phyloP scores from a whole-genome alignment of 2,888 invertebrate genomes.

The Tetheella fluctuosa region DNA sequence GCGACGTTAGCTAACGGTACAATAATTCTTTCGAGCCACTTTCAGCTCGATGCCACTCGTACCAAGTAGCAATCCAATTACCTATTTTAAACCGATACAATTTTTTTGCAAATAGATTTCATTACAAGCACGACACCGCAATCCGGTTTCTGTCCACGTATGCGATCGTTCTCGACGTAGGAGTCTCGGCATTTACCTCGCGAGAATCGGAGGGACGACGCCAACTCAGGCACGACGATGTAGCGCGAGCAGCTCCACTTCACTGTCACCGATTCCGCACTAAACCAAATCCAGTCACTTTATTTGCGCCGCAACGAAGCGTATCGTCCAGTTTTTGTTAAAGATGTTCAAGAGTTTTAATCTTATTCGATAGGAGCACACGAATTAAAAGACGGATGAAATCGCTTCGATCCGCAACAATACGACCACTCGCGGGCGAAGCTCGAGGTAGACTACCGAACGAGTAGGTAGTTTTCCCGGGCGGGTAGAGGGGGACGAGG shows the following conservation, averaged over 20 bases:
- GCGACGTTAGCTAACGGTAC: constrained; percentile 74
- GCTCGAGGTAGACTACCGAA: constrained; percentile 67
- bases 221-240: constrained; percentile 74
- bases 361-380: constrained; percentile 57
- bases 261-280: constrained; percentile 72
- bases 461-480: constrained; percentile 52
- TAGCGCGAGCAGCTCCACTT: constrained; percentile 68
- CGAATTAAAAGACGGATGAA: constrained; percentile 75
- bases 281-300: constrained; percentile 55
- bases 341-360: constrained; percentile 50
- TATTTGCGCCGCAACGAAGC: constrained; percentile 42
- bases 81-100: constrained; percentile 37
- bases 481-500: constrained; percentile 55
- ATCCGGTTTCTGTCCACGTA: constrained; percentile 76
- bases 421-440: constrained; percentile 48
- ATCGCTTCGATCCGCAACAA: constrained; percentile 41
- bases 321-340: constrained; percentile 49
- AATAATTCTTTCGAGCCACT: constrained; percentile 55
- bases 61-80: constrained; percentile 43
- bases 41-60: constrained; percentile 47
- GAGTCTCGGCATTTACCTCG: constrained; percentile 76
- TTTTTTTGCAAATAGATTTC: constrained; percentile 53
- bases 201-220: constrained; percentile 75
- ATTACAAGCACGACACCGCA: constrained; percentile 61
- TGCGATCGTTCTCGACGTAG: constrained; percentile 65